Conservation (phyloP, 2,797 vertebrate species). For the Leptatherina wallacei region DNA sequence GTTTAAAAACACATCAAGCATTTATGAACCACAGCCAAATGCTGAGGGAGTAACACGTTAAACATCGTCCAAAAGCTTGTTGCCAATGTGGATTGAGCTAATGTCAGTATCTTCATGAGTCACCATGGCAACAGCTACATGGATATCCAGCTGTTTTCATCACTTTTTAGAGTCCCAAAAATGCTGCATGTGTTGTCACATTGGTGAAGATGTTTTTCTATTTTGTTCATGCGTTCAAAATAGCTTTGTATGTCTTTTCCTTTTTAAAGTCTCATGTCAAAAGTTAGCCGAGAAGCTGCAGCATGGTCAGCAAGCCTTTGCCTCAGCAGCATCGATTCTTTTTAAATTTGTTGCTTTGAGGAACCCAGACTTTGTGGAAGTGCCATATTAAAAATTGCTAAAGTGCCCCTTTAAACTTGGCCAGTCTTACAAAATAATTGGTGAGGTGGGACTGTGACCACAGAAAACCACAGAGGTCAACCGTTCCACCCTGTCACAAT, state of each 20-base stretch:
- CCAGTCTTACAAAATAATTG: conserved; percentile 62
- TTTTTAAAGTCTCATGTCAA: conserved; percentile 18
- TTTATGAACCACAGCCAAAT: conserved; percentile 3
- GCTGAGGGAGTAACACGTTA: background rate
- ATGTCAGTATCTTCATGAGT: conserved; percentile 7
- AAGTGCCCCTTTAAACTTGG: conserved; percentile 47
- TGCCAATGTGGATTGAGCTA: background rate
- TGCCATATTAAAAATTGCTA: conserved; percentile 45
- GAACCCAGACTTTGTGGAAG: conserved; percentile 42
- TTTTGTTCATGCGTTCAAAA: background rate
- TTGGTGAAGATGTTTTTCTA: background rate
- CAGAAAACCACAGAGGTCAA: conserved; percentile 71
- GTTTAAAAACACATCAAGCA: background rate
- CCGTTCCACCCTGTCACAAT: conserved; percentile 52
- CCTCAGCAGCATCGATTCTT: conserved; percentile 35
- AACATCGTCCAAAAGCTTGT: background rate
- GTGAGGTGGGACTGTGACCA: conserved; percentile 57
- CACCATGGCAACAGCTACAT: background rate
- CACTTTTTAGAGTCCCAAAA: background rate
- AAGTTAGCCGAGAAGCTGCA: conserved; percentile 5
- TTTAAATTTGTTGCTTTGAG: conserved; percentile 23
- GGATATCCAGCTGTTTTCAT: background rate
- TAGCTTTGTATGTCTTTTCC: background rate
- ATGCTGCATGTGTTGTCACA: background rate
- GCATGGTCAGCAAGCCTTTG: conserved; percentile 5